A percentile compares a stretch with the other conserved stretches of the same genome.
Evolutionary conservation across 64 coral and sea anemone species (phyloP).

Genomic region (Trachythela sp.): DNA sequence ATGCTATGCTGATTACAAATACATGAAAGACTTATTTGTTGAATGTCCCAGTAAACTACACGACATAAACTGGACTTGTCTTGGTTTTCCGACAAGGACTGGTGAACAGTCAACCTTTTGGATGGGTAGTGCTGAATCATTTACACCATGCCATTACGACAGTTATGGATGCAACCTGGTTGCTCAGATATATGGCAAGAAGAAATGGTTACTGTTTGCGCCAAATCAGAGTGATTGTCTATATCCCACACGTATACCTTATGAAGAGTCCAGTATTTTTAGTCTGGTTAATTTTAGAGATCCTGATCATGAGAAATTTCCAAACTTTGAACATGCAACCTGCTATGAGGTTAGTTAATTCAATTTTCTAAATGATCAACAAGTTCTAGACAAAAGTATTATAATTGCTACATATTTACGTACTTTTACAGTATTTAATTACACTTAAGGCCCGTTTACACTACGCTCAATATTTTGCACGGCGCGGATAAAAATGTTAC

Average conservation of each 20-base stretch:
- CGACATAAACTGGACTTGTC: conserved; percentile 64
- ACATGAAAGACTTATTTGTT: conserved; percentile 89
- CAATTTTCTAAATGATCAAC: neutral
- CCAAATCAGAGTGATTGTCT: conserved; percentile 62
- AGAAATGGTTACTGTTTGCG: conserved; percentile 85
- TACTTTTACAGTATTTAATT: no score
- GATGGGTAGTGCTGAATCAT: conserved; percentile 84
- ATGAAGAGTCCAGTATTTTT: conserved; percentile 98
- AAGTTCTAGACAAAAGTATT: no score
- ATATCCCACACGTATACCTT: conserved; percentile 93
- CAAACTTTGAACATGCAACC: conserved; percentile 53
- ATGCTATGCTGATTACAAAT: conserved; percentile 99
- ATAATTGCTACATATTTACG: no score
- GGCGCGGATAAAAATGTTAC: no score
- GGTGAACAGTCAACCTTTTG: conserved; percentile 89
- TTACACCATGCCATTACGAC: conserved; percentile 88
- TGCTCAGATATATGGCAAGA: conserved; percentile 87
- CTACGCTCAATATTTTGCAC: no score
- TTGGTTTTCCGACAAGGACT: conserved; percentile 76
- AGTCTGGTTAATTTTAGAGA: conserved; percentile 66
- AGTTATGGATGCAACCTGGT: conserved; percentile 95
- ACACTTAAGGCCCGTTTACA: no score
- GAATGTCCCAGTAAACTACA: conserved; percentile 55
- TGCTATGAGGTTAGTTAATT: conserved; percentile 71
- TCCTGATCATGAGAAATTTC: conserved; percentile 64